Percentiles rank a stretch among this genome's conserved stretches.
These are phyloP conservation scores for Entomobrya multifasciata DNA, from an alignment of 2,888 invertebrate genomes.

Conservation along the genomic window DNA sequence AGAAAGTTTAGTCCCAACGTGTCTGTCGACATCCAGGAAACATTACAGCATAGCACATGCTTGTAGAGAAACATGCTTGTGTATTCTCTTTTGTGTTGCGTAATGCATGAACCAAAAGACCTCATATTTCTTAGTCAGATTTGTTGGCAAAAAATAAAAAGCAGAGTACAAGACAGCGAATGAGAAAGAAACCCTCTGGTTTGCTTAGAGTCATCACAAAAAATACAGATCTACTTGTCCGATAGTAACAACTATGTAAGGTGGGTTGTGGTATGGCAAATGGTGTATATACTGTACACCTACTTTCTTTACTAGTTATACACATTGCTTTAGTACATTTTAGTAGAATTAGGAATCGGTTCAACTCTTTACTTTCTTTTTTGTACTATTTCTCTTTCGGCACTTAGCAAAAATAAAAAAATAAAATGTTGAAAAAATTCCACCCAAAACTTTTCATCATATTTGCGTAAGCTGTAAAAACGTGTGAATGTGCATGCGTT, in stretches of 20 bases:
- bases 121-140: slow-evolving; percentile 63
- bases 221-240: slow-evolving; percentile 8
- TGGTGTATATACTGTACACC: not conserved
- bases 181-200: slow-evolving; percentile 10
- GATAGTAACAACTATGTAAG: not conserved
- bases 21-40: slow-evolving; percentile 48
- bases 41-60: slow-evolving; percentile 16
- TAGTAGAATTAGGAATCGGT: slow-evolving; percentile 17
- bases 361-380: slow-evolving; percentile 12
- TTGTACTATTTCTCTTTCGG: not conserved
- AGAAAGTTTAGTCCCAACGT: slow-evolving; percentile 45
- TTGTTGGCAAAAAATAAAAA: slow-evolving; percentile 38
- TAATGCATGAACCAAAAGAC: slow-evolving; percentile 45
- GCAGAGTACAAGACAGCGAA: not conserved
- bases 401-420: not conserved
- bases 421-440: not conserved
- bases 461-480: slow-evolving; percentile 52
- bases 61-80: not conserved
- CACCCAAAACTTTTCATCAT: slow-evolving; percentile 34
- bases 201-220: slow-evolving; percentile 31
- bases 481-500: slow-evolving; percentile 51
- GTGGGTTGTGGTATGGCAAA: too few relatives aligned
- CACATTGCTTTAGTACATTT: slow-evolving; percentile 19
- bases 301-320: not conserved
- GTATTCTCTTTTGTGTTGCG: not conserved